These are phyloP conservation scores for Amblyjoppa fuscipennis DNA, from an alignment of 2,888 invertebrate species.

Conservation along the genomic window DNA sequence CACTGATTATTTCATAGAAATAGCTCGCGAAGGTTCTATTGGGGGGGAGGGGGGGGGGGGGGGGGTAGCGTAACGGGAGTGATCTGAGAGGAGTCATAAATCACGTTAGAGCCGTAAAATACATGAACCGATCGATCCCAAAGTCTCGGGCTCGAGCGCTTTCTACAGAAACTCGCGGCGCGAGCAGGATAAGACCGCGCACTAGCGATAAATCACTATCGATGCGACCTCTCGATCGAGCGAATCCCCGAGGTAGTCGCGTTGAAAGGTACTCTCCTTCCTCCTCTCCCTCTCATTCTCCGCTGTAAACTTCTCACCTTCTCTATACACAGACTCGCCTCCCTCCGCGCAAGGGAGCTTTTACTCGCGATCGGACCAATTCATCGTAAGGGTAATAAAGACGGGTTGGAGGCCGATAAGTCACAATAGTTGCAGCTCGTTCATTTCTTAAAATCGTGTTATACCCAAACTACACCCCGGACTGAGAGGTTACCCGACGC, in stretches of 20 bases:
- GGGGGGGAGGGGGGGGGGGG: not conserved
- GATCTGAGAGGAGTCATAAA: slow-evolving; percentile 75
- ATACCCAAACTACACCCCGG: slow-evolving; percentile 12
- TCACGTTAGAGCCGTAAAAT: slow-evolving; percentile 76
- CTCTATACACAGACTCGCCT: not conserved
- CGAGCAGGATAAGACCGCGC: slow-evolving; percentile 66
- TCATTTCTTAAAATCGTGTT: slow-evolving; percentile 61
- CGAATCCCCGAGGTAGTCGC: slow-evolving; percentile 69
- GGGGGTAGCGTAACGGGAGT: not conserved
- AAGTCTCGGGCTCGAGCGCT: slow-evolving; percentile 48
- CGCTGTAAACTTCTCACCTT: slow-evolving; percentile 25
- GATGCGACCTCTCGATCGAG: slow-evolving; percentile 75
- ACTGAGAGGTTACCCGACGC: slow-evolving; percentile 16
- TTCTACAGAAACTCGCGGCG: slow-evolving; percentile 38
- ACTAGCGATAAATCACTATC: slow-evolving; percentile 77
- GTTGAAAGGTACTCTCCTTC: slow-evolving; percentile 64
- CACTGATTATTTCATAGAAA: slow-evolving; percentile 58
- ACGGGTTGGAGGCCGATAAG: slow-evolving; percentile 65
- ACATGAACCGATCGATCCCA: slow-evolving; percentile 78
- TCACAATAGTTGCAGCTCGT: slow-evolving; percentile 58
- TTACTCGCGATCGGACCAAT: slow-evolving; percentile 56
- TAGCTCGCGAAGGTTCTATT: slow-evolving; percentile 37
- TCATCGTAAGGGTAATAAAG: slow-evolving; percentile 67
- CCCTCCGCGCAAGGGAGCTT: slow-evolving; percentile 18
- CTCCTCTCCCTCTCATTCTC: slow-evolving; percentile 24